Conservation (phyloP, 2,797 vertebrate genomes). For the Graptemys geographica region DNA sequence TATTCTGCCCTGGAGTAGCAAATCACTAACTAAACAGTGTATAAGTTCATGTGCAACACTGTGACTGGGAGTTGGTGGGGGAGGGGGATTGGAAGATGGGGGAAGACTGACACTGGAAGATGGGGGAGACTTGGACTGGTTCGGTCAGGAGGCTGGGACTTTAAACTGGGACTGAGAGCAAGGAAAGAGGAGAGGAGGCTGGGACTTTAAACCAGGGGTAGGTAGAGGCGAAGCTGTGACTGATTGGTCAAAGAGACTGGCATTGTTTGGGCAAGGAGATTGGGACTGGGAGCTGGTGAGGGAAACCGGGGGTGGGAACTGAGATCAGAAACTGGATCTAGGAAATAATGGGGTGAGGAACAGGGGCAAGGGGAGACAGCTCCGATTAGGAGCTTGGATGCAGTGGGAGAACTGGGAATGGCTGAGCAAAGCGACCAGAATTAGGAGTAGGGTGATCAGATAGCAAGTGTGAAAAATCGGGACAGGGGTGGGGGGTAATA, state of each 20-base stretch:
- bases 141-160: neutral
- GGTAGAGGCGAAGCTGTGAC: neutral
- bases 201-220: neutral
- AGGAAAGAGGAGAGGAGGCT: neutral
- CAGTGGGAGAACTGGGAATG: neutral
- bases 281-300: too few species aligned
- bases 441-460: neutral
- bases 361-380: fast-evolving
- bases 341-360: neutral
- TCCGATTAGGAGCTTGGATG: neutral
- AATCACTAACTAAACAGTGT: neutral
- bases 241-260: neutral
- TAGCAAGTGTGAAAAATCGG: too few species aligned
- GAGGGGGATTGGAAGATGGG: neutral
- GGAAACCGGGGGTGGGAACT: neutral
- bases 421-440: neutral
- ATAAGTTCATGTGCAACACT: neutral
- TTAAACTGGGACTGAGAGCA: neutral
- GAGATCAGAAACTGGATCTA: neutral
- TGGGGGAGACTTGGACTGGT: neutral
- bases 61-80: neutral
- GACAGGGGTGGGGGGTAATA: too few species aligned
- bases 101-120: neutral
- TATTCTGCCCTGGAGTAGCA: neutral
- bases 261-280: neutral